A percentile compares a stretch with the other conserved stretches of the same genome.
phyloP scores from a whole-genome alignment of 2,113 vertebrate species.

The Hippocampus barbouri region DNA sequence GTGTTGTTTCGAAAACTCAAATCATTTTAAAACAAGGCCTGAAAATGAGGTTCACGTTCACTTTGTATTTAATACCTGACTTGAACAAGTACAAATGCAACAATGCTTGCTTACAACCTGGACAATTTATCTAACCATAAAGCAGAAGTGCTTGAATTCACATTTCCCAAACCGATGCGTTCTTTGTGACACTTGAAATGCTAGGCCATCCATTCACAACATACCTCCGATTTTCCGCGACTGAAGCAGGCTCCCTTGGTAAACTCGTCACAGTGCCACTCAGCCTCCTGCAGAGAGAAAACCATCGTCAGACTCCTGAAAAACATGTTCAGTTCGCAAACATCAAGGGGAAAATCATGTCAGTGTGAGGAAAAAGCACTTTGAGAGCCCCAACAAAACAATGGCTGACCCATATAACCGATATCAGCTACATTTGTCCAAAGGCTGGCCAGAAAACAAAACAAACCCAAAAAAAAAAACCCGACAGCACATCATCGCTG shows the following conservation, averaged over 20 bases:
- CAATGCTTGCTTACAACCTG: no score
- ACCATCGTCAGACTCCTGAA: conserved; percentile 31
- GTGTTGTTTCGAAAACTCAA: background rate
- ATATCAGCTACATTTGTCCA: conserved; percentile 14
- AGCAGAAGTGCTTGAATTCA: background rate
- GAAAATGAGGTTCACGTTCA: no score
- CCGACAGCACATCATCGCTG: background rate
- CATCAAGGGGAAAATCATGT: conserved; percentile 17
- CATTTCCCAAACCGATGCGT: background rate
- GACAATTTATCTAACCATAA: background rate
- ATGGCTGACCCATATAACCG: conserved; percentile 20
- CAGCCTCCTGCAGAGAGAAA: conserved; percentile 77
- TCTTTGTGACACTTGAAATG: conserved; percentile 19
- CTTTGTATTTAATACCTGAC: no score
- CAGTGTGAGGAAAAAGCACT: conserved; percentile 29
- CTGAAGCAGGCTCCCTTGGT: conserved; percentile 94
- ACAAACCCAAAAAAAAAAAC: background rate
- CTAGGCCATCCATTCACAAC: conserved; percentile 27
- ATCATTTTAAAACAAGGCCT: no score
- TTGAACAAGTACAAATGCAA: no score
- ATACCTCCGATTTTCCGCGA: conserved; percentile 94
- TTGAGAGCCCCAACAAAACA: conserved; percentile 36
- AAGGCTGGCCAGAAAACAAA: conserved; percentile 16
- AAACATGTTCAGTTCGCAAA: conserved; percentile 40
- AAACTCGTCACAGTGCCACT: conserved; percentile 91